A percentile compares a stretch with the other conserved stretches of the same genome.
Conservation (phyloP, 2,888 invertebrate genomes). For the Baronia brevicornis region DNA sequence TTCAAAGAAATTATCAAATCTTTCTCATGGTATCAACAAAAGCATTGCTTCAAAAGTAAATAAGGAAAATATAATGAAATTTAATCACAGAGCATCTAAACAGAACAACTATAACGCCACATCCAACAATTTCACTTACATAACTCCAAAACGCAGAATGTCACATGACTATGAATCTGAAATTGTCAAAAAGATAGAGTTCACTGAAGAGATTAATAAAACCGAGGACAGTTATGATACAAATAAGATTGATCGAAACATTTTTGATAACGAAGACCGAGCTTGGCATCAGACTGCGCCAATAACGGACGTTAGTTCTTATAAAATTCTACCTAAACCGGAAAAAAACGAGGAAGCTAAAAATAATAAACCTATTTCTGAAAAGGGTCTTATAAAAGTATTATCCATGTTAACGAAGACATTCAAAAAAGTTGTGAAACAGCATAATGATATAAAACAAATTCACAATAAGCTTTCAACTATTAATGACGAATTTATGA, state of each 20-base stretch:
- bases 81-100: conserved; percentile 5
- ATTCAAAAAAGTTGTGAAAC: conserved; percentile 59
- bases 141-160: conserved; percentile 38
- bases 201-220: conserved; percentile 32
- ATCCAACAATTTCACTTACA: conserved; percentile 4
- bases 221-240: conserved; percentile 22
- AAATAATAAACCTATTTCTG: conserved; percentile 39
- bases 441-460: conserved; percentile 50
- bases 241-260: conserved; percentile 30
- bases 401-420: conserved; percentile 56
- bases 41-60: no score
- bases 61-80: conserved; percentile 10
- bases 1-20: neutral
- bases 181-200: conserved; percentile 32
- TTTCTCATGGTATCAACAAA: conserved; percentile 8
- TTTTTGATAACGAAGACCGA: conserved; percentile 37
- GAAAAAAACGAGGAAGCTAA: conserved; percentile 23
- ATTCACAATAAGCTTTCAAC: conserved; percentile 40
- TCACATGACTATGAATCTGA: conserved; percentile 36
- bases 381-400: conserved; percentile 54
- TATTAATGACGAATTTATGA: conserved; percentile 40
- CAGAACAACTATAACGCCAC: conserved; percentile 11
- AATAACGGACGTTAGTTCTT: conserved; percentile 29
- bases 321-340: conserved; percentile 39
- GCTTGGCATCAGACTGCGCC: conserved; percentile 43